These are phyloP conservation scores for Sceloporus tristichus DNA, from an alignment of 2,113 vertebrate species.

Conservation along the genomic window DNA sequence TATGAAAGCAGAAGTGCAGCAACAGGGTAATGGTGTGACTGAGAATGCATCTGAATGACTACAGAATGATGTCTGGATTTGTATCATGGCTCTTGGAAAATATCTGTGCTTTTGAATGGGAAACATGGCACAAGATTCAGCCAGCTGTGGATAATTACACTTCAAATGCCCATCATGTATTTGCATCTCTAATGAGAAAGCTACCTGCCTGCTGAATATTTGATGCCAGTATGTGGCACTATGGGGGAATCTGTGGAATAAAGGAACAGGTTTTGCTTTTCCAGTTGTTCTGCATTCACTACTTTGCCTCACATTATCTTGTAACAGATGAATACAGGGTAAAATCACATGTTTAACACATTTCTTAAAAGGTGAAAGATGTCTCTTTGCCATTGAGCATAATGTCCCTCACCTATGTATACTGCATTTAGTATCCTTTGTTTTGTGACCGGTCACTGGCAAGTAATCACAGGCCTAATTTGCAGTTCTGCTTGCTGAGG, in stretches of 20 bases:
- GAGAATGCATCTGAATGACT: background rate
- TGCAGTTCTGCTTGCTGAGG: too few relatives aligned
- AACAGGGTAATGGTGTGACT: background rate
- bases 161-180: background rate
- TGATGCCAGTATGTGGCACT: background rate
- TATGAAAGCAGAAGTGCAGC: background rate
- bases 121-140: background rate
- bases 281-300: background rate
- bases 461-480: too few relatives aligned
- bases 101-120: background rate
- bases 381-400: too few relatives aligned
- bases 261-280: too few relatives aligned
- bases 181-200: background rate
- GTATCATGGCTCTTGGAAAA: background rate
- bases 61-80: background rate
- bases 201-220: background rate
- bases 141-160: background rate
- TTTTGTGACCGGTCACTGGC: too few relatives aligned
- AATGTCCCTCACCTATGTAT: too few relatives aligned
- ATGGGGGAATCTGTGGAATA: background rate
- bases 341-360: too few relatives aligned
- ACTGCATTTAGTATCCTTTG: too few relatives aligned
- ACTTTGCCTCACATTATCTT: too few relatives aligned
- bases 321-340: too few relatives aligned
- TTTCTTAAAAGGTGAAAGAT: too few relatives aligned